Evolutionary conservation across 2,113 vertebrate species (phyloP).

Genomic region (Gallinago paraguaiae): DNA sequence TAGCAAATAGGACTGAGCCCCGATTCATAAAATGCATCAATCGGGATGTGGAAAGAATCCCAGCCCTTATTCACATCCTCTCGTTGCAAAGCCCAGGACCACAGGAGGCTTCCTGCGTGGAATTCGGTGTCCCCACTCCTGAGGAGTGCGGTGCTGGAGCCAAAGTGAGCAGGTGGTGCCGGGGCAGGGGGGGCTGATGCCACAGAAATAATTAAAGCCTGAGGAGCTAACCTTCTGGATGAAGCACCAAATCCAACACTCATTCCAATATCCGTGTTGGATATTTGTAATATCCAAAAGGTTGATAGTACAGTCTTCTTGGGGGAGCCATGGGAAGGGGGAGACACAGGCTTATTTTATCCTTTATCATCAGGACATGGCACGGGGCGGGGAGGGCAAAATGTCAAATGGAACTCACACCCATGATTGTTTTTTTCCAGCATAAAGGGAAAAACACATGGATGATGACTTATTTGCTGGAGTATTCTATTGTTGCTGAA

Average conservation of each 20-base stretch:
- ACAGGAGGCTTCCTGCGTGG: not conserved
- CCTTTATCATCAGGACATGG: not conserved
- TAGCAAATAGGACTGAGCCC: not conserved
- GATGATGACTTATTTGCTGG: not conserved
- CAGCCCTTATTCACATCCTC: not conserved
- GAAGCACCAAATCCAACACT: not conserved
- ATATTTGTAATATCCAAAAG: not conserved
- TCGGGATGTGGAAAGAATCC: not conserved
- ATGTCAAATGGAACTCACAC: not conserved
- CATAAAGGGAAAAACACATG: not conserved
- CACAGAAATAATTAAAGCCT: not conserved
- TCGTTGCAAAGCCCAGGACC: not conserved
- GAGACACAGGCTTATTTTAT: not conserved
- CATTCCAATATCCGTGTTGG: not conserved
- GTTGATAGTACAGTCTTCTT: not conserved
- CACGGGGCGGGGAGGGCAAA: not conserved
- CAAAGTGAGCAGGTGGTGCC: not conserved
- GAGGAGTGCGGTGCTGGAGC: not conserved
- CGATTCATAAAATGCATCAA: conserved; percentile 26
- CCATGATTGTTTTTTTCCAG: not conserved
- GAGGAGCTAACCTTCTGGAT: not conserved
- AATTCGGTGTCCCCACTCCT: not conserved
- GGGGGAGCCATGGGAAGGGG: rapidly evolving
- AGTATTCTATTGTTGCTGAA: not conserved
- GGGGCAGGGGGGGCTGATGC: not conserved